phyloP scores from a whole-genome alignment of 2,113 vertebrate genomes.

The Aegithalos caudatus region DNA sequence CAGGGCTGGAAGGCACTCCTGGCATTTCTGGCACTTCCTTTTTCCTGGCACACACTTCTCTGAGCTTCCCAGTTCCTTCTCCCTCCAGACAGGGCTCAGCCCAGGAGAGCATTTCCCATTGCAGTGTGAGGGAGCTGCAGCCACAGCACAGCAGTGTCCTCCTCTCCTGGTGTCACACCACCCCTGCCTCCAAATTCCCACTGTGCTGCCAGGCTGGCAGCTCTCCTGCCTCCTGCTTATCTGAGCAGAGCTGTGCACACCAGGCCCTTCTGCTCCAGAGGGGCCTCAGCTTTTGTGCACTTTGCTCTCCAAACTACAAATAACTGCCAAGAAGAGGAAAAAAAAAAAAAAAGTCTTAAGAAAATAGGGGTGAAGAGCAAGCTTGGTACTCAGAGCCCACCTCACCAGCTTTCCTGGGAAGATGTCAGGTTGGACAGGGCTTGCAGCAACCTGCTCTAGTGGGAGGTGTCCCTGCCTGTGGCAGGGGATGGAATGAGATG shows the following conservation, averaged over 20 bases:
- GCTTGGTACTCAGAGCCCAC: background rate
- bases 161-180: background rate
- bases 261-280: background rate
- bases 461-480: background rate
- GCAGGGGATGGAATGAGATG: background rate
- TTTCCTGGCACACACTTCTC: accelerated
- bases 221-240: accelerated
- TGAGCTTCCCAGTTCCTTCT: background rate
- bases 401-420: background rate
- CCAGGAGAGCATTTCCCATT: accelerated
- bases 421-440: background rate
- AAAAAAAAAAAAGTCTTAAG: background rate
- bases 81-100: background rate
- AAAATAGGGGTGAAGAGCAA: background rate
- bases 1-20: accelerated
- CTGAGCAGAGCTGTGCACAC: accelerated
- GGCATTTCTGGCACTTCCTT: too few relatives aligned
- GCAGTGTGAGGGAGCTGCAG: background rate
- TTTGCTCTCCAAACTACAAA: background rate
- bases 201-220: accelerated
- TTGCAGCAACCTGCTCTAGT: background rate
- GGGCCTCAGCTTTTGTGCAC: background rate
- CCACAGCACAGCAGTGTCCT: accelerated
- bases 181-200: accelerated
- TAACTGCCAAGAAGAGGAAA: background rate